phyloP scores from a whole-genome alignment of 2,113 vertebrate genomes.

The Hemichromis elongatus region DNA sequence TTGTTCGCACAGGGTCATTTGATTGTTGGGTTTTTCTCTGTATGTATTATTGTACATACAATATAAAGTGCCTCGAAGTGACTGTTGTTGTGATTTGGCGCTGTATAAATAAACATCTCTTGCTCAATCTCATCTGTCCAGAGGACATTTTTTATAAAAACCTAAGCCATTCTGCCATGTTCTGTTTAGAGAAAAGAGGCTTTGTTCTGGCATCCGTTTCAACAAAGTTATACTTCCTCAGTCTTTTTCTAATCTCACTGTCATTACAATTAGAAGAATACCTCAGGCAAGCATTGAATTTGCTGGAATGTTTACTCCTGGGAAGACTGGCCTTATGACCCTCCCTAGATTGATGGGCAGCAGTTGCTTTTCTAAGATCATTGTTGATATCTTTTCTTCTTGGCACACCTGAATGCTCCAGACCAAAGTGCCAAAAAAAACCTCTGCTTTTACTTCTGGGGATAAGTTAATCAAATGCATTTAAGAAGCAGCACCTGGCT shows the following conservation, averaged over 20 bases:
- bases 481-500: neutral
- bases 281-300: neutral
- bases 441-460: neutral
- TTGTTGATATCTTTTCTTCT: neutral
- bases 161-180: neutral
- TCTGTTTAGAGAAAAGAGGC: neutral
- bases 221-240: neutral
- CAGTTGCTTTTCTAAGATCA: neutral
- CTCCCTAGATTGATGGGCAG: neutral
- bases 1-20: no score
- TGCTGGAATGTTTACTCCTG: neutral
- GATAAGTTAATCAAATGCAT: neutral
- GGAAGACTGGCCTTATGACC: neutral
- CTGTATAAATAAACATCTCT: neutral
- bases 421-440: neutral
- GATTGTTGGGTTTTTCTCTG: no score
- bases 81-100: no score
- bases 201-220: neutral
- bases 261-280: neutral
- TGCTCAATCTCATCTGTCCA: neutral
- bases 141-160: neutral
- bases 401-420: neutral
- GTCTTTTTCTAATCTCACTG: neutral
- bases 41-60: no score
- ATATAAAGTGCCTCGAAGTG: no score